Base-by-base conservation (phyloP, 2,888 invertebrate genomes). In the Drosophila monieri region DNA sequence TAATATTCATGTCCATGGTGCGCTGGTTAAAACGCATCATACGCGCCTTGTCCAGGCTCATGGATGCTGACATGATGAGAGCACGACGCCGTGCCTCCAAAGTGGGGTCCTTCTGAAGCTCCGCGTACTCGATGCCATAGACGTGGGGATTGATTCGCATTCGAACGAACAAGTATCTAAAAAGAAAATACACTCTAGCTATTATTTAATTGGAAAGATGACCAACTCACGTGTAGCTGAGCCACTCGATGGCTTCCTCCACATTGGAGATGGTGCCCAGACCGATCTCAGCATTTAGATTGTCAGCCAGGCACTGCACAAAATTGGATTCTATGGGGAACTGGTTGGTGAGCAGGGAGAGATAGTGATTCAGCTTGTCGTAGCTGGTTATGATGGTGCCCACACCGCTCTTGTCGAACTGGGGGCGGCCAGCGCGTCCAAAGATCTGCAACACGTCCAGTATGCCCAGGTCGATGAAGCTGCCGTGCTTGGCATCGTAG, bases 261-360 rank as follows among this genome's bases (percentile, higher is more conserved):
- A 99, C 94, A 87, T 97, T 99, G 0, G 97, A 95, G 27, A 99
- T 98, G 1, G 98, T 99, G n/a, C 99, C 99, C 14, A 99, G 93
- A 0, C 97, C 95, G 54, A 98, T 94, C 95, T 99, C 99, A 27
- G 99, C 99, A 92, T 99, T 99, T 67, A 99, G 93, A 93, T 99
- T 99, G 91, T 99, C 99, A 2, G 97, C 96, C 58, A 99, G 92
- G 79, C 96, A 95, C 86, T 95, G 95, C 65, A 98, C 95, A 88
- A 99, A 99, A 92, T 98, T 98, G 88, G 98, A 98, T 92, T 99
- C 99, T 72, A 99, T 99, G 0, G 99, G 99, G 90, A 97, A 97
- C 92, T 99, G 99, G 89, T 98, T 97, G 1, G 98, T 98, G 89
- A 99, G 94, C 53, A 98, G 93, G 0, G 97, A 96, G 60, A 99